Evolutionary conservation across 2,797 vertebrate species (phyloP), one percentile per base, ranked within the genome.

Genomic region (Rhinichthys osculus): DNA sequence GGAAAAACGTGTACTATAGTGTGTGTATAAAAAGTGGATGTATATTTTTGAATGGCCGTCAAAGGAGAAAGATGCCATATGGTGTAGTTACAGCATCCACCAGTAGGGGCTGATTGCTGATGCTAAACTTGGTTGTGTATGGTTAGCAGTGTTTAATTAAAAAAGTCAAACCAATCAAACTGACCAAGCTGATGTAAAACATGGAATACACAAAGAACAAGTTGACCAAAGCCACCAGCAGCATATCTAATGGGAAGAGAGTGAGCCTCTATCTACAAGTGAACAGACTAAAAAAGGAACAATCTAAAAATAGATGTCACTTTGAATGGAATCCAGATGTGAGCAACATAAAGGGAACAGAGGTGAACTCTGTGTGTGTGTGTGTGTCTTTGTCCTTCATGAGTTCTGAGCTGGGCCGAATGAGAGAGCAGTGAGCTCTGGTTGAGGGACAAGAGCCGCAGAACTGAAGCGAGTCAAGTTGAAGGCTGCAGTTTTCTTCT

Each of bases 291-390:
- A 84, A 78, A 84, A 78, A 59, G 64, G 23, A 70, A 17, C 38
- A 14, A 23, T 5, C 69, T 85, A 85, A 85, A 74, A 85, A 85
- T 85, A 85, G 67, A 81, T 19, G 30, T 23, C 67, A 72, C 67
- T 73, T 73, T 72, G 77, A 85, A 85, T 85, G 42, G 67, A 80
- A 72, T 85, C 84, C 84, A 85, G 84, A 85, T 85, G 84, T 85
- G 84, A 79, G 76, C 50, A 78, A 78, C 66, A 83, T 54, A 82
- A 76, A 50, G 71, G 47, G 87, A 44, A 78, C 77, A 71, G 82
- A 86, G 79, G 66, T 74, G 78, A 81, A 78, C 83, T 78, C 40
- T n/a, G 27, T 21, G 33, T 85, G 81, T 78, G 85, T 80, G 80
- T 78, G 85, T 78, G 85, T 78, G 69, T 69, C 42, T 74, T 38